Conservation (phyloP, 2,888 invertebrate species). For the Taenaris catops region DNA sequence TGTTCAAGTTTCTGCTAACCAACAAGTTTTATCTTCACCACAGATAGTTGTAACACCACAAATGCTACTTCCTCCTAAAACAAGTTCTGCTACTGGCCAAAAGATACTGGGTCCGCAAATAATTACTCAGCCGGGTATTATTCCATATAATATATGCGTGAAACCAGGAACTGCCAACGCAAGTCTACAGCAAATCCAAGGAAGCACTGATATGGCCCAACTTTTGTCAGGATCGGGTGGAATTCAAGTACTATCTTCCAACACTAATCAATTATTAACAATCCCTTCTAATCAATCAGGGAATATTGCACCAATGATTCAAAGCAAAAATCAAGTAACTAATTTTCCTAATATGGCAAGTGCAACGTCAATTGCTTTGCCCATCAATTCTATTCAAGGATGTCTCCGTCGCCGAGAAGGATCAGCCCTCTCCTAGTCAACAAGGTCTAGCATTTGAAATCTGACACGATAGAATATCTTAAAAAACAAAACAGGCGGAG, state of each 20-base stretch:
- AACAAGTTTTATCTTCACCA: conserved; percentile 67
- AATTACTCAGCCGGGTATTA: conserved; percentile 62
- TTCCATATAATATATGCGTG: conserved; percentile 74
- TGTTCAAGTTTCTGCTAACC: conserved; percentile 66
- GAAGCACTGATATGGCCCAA: conserved; percentile 63
- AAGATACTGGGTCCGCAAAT: conserved; percentile 67
- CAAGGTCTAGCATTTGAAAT: too few species aligned
- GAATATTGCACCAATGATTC: conserved; percentile 55
- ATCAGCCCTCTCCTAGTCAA: too few species aligned
- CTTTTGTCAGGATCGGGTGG: conserved; percentile 64
- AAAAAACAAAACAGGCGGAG: too few species aligned
- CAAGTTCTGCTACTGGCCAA: conserved; percentile 52
- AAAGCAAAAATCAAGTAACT: conserved; percentile 65
- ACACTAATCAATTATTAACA: conserved; percentile 70
- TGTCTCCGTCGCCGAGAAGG: too few species aligned
- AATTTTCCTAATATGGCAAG: conserved; percentile 74
- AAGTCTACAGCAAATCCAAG: conserved; percentile 68
- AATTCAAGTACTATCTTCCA: conserved; percentile 75
- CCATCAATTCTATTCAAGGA: conserved; percentile 70
- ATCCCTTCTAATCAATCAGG: conserved; percentile 65
- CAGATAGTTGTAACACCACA: conserved; percentile 75
- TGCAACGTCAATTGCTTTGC: conserved; percentile 69
- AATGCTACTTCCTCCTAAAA: conserved; percentile 69
- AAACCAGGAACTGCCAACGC: conserved; percentile 60
- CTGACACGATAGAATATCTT: too few species aligned